A percentile compares a stretch with the other conserved stretches of the same genome.
These are phyloP conservation scores for Melanotus villosus DNA, from an alignment of 2,888 invertebrate genomes.

Conservation along the genomic window DNA sequence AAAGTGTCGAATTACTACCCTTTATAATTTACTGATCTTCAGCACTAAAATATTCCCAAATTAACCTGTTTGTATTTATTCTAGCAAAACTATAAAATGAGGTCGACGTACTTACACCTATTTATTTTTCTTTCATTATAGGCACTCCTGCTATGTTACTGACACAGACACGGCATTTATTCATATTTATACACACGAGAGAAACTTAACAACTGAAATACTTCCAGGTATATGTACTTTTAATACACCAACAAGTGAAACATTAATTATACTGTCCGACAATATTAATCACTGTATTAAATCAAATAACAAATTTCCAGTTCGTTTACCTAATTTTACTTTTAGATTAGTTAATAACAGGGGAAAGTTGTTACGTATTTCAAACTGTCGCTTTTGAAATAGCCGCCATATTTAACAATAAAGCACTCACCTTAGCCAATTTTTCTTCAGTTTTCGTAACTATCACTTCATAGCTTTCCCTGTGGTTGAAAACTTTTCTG, in stretches of 20 bases:
- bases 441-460: constrained; percentile 88
- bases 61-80: no score
- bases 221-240: neutral
- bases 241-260: neutral
- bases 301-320: neutral
- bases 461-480: constrained; percentile 91
- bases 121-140: no score
- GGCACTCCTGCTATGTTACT: no score
- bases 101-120: no score
- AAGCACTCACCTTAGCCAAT: constrained; percentile 78
- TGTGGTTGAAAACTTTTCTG: constrained; percentile 89
- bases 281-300: constrained; percentile 1
- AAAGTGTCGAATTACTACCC: no score
- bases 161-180: no score
- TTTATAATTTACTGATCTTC: no score
- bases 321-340: neutral
- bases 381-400: neutral
- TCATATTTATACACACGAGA: no score
- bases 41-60: no score
- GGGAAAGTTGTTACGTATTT: neutral
- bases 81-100: no score
- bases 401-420: no score
- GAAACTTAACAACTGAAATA: no score
- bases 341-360: constrained; percentile 1
- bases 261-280: constrained; percentile 2